phyloP scores from a whole-genome alignment of 2,888 invertebrate species.

The Sarcophaga rosellei region DNA sequence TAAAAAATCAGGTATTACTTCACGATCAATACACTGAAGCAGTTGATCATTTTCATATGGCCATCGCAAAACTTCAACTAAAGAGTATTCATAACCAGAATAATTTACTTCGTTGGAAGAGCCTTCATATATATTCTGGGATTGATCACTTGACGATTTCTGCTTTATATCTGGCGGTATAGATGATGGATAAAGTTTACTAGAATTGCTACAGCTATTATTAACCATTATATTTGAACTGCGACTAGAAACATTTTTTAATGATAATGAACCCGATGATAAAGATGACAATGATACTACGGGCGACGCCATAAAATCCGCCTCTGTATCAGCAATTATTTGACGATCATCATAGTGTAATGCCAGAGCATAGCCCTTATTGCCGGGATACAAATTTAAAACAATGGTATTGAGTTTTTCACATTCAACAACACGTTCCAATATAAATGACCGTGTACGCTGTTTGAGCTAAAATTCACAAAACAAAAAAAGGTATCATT shows the following conservation, averaged over 20 bases:
- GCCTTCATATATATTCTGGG: conserved; percentile 36
- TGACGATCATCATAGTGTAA: conserved; percentile 81
- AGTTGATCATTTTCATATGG: conserved; percentile 95
- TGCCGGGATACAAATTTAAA: conserved; percentile 94
- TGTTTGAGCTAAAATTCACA: conserved; percentile 77
- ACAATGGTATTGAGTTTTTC: conserved; percentile 94
- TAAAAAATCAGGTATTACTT: conserved; percentile 93
- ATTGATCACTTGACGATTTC: conserved; percentile 44
- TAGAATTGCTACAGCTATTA: conserved; percentile 66
- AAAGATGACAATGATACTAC: conserved; percentile 56
- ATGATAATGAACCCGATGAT: conserved; percentile 62
- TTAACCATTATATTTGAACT: conserved; percentile 57
- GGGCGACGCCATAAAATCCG: conserved; percentile 40
- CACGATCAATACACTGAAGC: conserved; percentile 93
- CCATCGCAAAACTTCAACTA: conserved; percentile 90
- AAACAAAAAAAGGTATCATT: neutral
- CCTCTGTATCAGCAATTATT: conserved; percentile 72
- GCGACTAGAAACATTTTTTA: conserved; percentile 70
- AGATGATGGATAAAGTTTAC: conserved; percentile 67
- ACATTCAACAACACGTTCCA: conserved; percentile 91
- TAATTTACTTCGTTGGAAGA: conserved; percentile 29
- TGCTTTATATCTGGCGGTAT: conserved; percentile 68
- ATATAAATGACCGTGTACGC: conserved; percentile 85
- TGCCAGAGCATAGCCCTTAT: conserved; percentile 91
- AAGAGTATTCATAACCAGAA: conserved; percentile 83